Evolutionary conservation across 2,888 invertebrate genomes (phyloP), one percentile per base, ranked within the genome.

Genomic region (Anthophora plumipes): DNA sequence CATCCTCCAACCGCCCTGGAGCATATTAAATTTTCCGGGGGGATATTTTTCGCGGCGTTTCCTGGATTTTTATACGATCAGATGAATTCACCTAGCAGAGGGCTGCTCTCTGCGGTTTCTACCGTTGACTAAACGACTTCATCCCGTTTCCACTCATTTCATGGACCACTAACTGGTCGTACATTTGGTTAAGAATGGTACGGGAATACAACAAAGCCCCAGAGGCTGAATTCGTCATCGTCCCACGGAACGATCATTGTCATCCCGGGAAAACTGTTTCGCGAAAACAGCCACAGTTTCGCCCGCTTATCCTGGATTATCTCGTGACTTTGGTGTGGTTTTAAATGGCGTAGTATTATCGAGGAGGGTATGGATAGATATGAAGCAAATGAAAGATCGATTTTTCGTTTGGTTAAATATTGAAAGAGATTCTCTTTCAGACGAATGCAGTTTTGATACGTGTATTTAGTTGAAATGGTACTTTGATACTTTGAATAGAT

Each of bases 21-120:
- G 86, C 88, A 80, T 86, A 88, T 91, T 89, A 86, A 88, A 89
- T 89, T 84, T 88, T n/a, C n/a, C 83, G 79, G 73, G 60, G 74
- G 83, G 85, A 82, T 87, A 78, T 84, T 89, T n/a, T 81, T 73
- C 83, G 69, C 75, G 68, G 79, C 71, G 70, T 84, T 83, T 79
- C 64, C 73, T n/a, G 67, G 84, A 87, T 87, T 85, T 85, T 85
- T 76, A 71, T 74, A 66, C 77, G 77, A 78, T 67, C 83, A 31
- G 60, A 80, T 76, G 75, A 82, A 87, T 85, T 77, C 83, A 80
- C 76, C 25, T 69, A 68, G 69, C 80, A 43, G 76, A 70, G 54
- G 59, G 22, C 43, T 4, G 2, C 4, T 31, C 31, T 31, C 60
- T 70, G 73, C 72, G 76, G 59, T 71, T 72, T 41, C 69, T 48